These are phyloP conservation scores for Pogonophryne albipinna DNA, from an alignment of 2,797 vertebrate genomes.

Conservation along the genomic window DNA sequence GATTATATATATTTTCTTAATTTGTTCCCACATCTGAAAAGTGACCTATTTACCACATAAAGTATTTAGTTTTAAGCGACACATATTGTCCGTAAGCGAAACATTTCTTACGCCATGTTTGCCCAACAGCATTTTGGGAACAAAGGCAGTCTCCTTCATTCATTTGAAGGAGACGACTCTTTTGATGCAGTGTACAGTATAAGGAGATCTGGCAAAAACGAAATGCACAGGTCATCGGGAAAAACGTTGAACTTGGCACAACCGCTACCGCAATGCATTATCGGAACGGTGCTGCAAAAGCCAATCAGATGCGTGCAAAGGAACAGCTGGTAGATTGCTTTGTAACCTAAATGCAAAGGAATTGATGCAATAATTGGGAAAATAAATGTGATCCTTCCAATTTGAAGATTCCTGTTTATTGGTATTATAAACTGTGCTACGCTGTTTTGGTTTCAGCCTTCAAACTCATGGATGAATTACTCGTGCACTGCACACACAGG, in stretches of 20 bases:
- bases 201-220: neutral
- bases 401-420: constrained; percentile 8
- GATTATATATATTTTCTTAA: neutral
- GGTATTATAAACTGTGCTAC: neutral
- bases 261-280: neutral
- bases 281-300: neutral
- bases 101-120: neutral
- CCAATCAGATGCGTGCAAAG: neutral
- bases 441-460: neutral
- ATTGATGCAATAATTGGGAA: neutral
- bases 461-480: neutral
- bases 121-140: neutral
- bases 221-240: neutral
- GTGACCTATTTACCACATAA: constrained; percentile 11
- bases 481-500: neutral
- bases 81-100: neutral
- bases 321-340: neutral
- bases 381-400: neutral
- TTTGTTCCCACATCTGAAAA: neutral
- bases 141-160: neutral
- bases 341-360: too few species aligned
- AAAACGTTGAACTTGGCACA: neutral
- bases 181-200: neutral
- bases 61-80: constrained; percentile 3
- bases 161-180: neutral